These are phyloP conservation scores for Scomber scombrus DNA, from an alignment of 2,113 vertebrate genomes.

Conservation along the genomic window DNA sequence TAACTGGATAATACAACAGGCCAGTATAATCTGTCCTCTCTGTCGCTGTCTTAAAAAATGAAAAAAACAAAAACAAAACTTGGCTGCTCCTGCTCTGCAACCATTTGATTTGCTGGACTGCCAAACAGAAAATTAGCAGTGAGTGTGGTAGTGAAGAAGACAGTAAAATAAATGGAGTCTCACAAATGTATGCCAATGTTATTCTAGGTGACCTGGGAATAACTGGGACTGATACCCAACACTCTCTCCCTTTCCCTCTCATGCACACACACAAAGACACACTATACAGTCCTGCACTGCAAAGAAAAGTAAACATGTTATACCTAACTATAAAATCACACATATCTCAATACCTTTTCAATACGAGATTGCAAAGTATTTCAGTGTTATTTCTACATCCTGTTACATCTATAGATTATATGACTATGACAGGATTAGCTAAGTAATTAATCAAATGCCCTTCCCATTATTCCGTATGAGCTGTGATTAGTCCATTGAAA, in stretches of 20 bases:
- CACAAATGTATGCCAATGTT: conserved; percentile 33
- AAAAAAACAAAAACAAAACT: neutral
- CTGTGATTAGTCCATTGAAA: neutral
- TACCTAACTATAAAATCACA: neutral
- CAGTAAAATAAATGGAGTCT: conserved; percentile 17
- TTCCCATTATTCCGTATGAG: neutral
- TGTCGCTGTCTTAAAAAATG: neutral
- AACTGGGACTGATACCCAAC: conserved; percentile 32
- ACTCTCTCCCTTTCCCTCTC: neutral
- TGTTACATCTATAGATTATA: neutral
- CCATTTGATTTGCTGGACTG: conserved; percentile 40
- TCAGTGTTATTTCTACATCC: neutral
- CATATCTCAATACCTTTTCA: neutral
- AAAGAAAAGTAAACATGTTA: neutral
- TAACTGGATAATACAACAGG: conserved; percentile 29
- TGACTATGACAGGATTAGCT: neutral
- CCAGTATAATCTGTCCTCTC: neutral
- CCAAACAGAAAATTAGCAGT: conserved; percentile 29
- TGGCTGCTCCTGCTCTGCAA: neutral
- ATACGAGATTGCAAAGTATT: neutral
- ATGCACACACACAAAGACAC: neutral
- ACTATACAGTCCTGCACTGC: neutral
- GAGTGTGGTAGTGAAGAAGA: neutral
- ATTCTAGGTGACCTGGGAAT: conserved; percentile 32
- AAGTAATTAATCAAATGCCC: neutral